These are phyloP conservation scores for Phrynocephalus guinanensis DNA, from an alignment of 2,797 vertebrate species.

Conservation along the genomic window DNA sequence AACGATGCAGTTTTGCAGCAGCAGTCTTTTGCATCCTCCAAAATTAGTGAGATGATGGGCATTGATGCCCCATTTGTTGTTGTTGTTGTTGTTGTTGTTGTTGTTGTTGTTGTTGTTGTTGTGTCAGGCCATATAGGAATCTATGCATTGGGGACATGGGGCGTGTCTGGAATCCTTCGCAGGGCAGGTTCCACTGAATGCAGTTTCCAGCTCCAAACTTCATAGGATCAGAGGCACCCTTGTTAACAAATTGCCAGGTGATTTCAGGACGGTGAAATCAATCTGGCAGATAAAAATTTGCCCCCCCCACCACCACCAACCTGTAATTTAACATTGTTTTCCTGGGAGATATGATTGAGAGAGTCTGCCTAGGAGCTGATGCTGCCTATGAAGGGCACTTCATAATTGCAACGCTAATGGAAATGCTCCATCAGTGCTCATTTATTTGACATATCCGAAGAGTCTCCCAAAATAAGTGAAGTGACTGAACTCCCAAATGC, in stretches of 20 bases:
- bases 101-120: too few relatives aligned
- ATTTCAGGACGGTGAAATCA: constrained; percentile 26
- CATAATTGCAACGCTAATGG: constrained; percentile 26
- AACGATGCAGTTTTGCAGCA: too few relatives aligned
- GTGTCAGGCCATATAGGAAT: not conserved
- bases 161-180: not conserved
- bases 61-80: not conserved
- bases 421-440: constrained; percentile 31
- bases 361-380: constrained; percentile 12
- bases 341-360: constrained; percentile 20
- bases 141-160: not conserved
- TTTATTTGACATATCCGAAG: constrained; percentile 21
- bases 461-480: constrained; percentile 7
- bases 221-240: not conserved
- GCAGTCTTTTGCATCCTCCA: not conserved
- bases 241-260: not conserved
- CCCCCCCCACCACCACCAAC: constrained; percentile 11
- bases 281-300: constrained; percentile 29
- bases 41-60: not conserved
- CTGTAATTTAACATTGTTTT: constrained; percentile 18
- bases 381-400: constrained; percentile 17
- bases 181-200: not conserved
- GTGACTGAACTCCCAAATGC: constrained; percentile 5
- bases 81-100: too few relatives aligned
- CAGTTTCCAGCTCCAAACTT: not conserved